A percentile compares a stretch with the other conserved stretches of the same genome.
Evolutionary conservation across 2,113 vertebrate genomes (phyloP).

Genomic region (Acrocephalus arundinaceus): DNA sequence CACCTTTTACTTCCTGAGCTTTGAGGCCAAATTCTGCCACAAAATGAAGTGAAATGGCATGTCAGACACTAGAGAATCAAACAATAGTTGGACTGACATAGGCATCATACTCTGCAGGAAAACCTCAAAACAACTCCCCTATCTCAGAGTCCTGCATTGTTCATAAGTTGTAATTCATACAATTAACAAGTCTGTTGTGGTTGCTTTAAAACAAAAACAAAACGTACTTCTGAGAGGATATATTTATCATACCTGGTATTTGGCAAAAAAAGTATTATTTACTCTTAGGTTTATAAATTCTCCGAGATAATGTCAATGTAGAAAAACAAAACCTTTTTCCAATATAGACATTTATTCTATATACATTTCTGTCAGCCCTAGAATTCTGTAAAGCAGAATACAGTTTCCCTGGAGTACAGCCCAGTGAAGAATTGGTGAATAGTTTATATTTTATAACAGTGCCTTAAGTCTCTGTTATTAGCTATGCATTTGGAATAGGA

Average conservation of each 20-base stretch:
- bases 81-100: not conserved
- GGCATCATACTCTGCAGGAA: not conserved
- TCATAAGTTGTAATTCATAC: not conserved
- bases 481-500: constrained; percentile 8
- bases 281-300: not conserved
- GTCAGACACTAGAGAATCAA: not conserved
- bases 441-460: constrained; percentile 34
- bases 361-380: not conserved
- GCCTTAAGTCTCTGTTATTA: constrained; percentile 28
- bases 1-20: not conserved
- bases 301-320: not conserved
- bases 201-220: not conserved
- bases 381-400: not conserved
- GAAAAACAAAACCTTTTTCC: constrained; percentile 16
- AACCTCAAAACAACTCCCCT: not conserved
- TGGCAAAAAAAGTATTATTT: not conserved
- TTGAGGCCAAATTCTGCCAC: not conserved
- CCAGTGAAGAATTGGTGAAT: constrained; percentile 23
- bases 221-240: not conserved
- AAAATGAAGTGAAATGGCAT: not conserved
- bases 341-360: constrained; percentile 22
- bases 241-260: not conserved
- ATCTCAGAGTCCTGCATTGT: not conserved
- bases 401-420: constrained; percentile 30
- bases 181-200: not conserved